A percentile compares a stretch with the other conserved stretches of the same genome.
Conservation (phyloP, 2,888 invertebrate genomes). For the Craniophora ligustri region DNA sequence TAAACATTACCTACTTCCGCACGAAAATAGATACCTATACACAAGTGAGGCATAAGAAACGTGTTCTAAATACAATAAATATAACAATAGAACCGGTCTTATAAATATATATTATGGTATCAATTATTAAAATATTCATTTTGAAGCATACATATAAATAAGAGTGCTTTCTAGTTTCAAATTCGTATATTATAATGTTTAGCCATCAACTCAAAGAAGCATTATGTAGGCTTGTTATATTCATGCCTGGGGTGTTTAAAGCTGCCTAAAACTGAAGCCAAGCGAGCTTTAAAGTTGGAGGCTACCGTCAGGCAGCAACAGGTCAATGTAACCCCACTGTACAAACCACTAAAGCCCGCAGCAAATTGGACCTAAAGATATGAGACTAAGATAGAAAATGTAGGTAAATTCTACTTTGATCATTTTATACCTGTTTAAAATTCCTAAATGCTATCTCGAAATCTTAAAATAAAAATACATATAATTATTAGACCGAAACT, state of each 20-base stretch:
- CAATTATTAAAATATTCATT: no score
- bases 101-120: no score
- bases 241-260: constrained; percentile 12
- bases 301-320: constrained; percentile 34
- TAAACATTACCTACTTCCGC: no score
- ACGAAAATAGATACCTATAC: no score
- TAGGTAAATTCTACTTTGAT: constrained; percentile 12
- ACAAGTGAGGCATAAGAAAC: no score
- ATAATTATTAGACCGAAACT: constrained; percentile 14
- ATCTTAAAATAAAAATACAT: neutral
- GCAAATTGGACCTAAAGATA: constrained; percentile 32
- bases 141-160: no score
- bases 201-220: constrained; percentile 4
- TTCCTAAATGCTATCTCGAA: neutral
- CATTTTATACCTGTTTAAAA: constrained; percentile 9
- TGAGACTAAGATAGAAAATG: constrained; percentile 27
- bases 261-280: constrained; percentile 16
- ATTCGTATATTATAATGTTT: neutral
- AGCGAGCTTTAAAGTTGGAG: constrained; percentile 21
- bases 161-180: neutral
- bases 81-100: no score
- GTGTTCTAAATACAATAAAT: no score
- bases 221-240: constrained; percentile 6
- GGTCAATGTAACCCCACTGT: constrained; percentile 20
- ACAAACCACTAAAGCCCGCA: constrained; percentile 22